These are phyloP conservation scores for Camponotus fellah DNA, from an alignment of 2,888 invertebrate genomes.

Conservation along the genomic window DNA sequence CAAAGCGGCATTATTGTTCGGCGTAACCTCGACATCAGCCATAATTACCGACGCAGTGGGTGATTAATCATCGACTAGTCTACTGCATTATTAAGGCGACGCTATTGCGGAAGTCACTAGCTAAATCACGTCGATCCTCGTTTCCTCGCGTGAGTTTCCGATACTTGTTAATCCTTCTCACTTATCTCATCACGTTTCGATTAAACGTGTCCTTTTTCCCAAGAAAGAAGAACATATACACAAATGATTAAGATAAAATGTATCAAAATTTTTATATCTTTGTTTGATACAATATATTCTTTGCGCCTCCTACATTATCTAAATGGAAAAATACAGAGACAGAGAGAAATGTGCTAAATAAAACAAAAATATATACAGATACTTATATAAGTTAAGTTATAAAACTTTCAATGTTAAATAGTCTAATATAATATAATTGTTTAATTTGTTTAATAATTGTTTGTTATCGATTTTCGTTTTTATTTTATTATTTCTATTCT, in stretches of 20 bases:
- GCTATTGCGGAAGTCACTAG: slow-evolving; percentile 30
- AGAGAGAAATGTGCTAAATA: not conserved
- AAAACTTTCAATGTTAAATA: not conserved
- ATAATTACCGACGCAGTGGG: slow-evolving; percentile 61
- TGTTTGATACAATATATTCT: not conserved
- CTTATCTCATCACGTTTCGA: not conserved
- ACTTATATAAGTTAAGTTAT: not conserved
- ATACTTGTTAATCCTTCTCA: slow-evolving; percentile 13
- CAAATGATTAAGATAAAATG: not conserved
- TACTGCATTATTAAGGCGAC: slow-evolving; percentile 31
- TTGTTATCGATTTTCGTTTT: not conserved
- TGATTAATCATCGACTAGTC: slow-evolving; percentile 66
- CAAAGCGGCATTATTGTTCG: slow-evolving; percentile 63
- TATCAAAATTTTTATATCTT: not conserved
- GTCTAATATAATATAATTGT: not conserved
- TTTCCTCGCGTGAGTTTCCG: slow-evolving; percentile 42
- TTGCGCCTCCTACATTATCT: not conserved
- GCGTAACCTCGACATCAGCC: slow-evolving; percentile 33
- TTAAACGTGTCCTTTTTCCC: not conserved
- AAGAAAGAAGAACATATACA: not conserved
- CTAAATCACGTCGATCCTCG: slow-evolving; percentile 24
- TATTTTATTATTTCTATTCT: not conserved
- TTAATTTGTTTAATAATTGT: not conserved
- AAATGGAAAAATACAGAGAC: not conserved
- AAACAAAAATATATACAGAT: not conserved